Evolutionary conservation across 2,888 invertebrate species (phyloP).

Genomic region (Drosophila mercatorum): DNA sequence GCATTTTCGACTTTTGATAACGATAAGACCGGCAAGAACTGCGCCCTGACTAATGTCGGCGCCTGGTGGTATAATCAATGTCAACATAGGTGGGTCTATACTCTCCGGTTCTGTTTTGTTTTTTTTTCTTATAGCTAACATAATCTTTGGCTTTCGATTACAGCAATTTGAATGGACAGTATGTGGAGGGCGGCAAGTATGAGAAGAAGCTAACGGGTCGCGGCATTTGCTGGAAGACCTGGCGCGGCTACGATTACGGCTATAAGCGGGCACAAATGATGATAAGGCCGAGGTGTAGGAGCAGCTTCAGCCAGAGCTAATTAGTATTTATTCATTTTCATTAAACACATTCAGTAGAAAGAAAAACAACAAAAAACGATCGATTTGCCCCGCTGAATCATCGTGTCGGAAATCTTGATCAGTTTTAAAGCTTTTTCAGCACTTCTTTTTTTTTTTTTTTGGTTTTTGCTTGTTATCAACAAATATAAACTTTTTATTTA

Average conservation of each 20-base stretch:
- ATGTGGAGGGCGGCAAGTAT: conserved; percentile 80
- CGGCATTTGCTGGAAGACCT: conserved; percentile 89
- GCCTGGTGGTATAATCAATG: conserved; percentile 91
- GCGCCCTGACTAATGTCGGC: conserved; percentile 88
- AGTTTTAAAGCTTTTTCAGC: conserved; percentile 33
- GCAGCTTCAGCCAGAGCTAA: conserved; percentile 27
- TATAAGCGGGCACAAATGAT: conserved; percentile 88
- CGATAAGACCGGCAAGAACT: conserved; percentile 88
- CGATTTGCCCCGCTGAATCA: conserved; percentile 40
- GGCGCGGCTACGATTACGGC: conserved; percentile 88
- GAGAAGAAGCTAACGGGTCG: conserved; percentile 84
- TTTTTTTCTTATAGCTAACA: neutral
- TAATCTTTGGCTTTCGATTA: neutral
- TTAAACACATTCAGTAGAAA: conserved; percentile 1
- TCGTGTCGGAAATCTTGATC: conserved; percentile 28
- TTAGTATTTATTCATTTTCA: conserved; percentile 13
- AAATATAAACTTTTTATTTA: conserved; percentile 56
- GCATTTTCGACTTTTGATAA: conserved; percentile 89
- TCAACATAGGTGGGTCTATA: conserved; percentile 86
- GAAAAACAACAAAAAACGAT: conserved; percentile 7
- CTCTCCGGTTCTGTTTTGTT: too few species aligned
- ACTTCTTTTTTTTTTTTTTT: conserved; percentile 33
- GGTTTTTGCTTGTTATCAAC: conserved; percentile 54
- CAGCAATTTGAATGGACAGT: conserved; percentile 88
- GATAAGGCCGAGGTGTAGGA: conserved; percentile 85